Conservation (phyloP, 2,797 vertebrate genomes). For the Lacerta agilis region DNA sequence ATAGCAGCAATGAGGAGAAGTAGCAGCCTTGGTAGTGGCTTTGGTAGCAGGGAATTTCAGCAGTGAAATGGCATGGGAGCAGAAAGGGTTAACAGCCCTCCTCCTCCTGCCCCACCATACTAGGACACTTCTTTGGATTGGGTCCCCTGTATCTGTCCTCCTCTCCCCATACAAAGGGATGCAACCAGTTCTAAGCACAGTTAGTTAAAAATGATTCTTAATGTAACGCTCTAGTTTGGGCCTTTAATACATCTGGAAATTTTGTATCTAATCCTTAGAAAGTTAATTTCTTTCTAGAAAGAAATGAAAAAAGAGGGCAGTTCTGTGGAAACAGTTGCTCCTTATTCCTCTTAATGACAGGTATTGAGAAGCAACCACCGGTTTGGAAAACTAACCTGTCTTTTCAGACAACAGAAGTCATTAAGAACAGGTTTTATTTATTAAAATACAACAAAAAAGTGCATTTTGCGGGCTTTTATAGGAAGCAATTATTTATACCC, state of each 20-base stretch:
- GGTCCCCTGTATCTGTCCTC: background rate
- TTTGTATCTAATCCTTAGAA: background rate
- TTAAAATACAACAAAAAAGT: background rate
- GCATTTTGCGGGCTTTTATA: background rate
- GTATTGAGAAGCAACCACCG: background rate
- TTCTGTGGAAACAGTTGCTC: background rate
- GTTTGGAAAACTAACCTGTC: background rate
- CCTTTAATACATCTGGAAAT: background rate
- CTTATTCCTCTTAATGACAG: background rate
- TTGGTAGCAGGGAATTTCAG: no score
- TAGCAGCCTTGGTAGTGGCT: background rate
- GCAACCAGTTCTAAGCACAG: background rate
- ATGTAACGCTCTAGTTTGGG: background rate
- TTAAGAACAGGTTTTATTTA: background rate
- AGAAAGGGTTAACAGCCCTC: background rate
- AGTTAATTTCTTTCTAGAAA: background rate
- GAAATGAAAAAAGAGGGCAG: background rate
- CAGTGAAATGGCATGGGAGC: no score
- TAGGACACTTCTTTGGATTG: background rate
- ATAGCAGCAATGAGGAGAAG: background rate
- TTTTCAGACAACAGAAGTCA: constrained; percentile 26
- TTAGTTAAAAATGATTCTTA: background rate
- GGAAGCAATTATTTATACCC: constrained; percentile 27
- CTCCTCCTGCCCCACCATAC: background rate
- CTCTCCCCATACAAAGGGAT: background rate